These are phyloP conservation scores for Tridacna gigas DNA, from an alignment of 2,888 invertebrate species.

Conservation along the genomic window DNA sequence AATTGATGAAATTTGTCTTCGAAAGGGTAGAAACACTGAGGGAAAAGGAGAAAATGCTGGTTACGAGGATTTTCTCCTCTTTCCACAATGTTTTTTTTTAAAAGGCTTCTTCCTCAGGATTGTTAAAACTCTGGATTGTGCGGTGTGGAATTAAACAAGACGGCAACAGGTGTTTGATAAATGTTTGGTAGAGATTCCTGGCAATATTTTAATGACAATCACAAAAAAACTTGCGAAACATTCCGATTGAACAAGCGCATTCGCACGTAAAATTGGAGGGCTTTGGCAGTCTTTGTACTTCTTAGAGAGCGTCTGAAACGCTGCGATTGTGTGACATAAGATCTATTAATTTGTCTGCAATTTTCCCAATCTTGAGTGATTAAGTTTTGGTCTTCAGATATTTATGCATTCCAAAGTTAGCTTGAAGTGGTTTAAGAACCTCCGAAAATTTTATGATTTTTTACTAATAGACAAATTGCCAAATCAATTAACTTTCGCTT, in stretches of 20 bases:
- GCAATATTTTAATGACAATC: conserved; percentile 27
- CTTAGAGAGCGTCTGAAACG: conserved; percentile 5
- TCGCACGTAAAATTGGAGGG: conserved; percentile 21
- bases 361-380: no score
- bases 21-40: no score
- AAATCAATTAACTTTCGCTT: no score
- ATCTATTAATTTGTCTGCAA: no score
- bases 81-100: neutral
- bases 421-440: no score
- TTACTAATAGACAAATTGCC: no score
- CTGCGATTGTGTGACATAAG: neutral
- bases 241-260: conserved; percentile 16
- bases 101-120: neutral
- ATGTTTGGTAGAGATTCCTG: neutral
- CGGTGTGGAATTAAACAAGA: no score
- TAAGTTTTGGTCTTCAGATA: no score
- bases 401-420: no score
- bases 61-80: neutral
- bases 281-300: conserved; percentile 11
- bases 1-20: no score
- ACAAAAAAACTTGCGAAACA: conserved; percentile 3
- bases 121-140: neutral
- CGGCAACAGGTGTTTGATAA: conserved; percentile 14
- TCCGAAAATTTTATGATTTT: no score
- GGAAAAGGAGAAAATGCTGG: neutral